These are phyloP conservation scores for Sebastes iracundus DNA, from an alignment of 2,797 vertebrate species.

Conservation along the genomic window DNA sequence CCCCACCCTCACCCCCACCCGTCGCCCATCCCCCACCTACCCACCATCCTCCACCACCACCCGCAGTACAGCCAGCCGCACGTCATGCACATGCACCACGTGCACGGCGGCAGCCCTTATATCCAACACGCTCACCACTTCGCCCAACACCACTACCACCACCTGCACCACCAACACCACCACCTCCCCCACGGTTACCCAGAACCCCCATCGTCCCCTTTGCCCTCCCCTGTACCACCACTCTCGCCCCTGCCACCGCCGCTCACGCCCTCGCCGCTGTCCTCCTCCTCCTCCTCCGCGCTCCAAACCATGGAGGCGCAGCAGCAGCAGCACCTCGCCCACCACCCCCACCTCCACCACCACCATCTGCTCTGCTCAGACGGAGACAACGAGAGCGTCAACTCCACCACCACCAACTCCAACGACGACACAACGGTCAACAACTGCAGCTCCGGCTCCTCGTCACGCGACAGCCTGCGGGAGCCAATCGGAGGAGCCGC, in stretches of 20 bases:
- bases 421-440: slow-evolving; percentile 89
- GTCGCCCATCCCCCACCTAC: slow-evolving; percentile 65
- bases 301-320: slow-evolving; percentile 81
- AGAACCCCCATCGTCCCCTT: slow-evolving; percentile 78
- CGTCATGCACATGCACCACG: slow-evolving; percentile 77
- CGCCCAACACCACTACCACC: slow-evolving; percentile 78
- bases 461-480: slow-evolving; percentile 90
- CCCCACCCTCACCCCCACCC: slow-evolving; percentile 57
- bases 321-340: slow-evolving; percentile 76
- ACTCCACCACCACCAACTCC: slow-evolving; percentile 95
- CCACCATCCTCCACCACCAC: slow-evolving; percentile 78
- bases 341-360: slow-evolving; percentile 65
- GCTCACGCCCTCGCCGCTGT: slow-evolving; percentile 75
- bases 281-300: slow-evolving; percentile 74
- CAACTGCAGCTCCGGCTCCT: slow-evolving; percentile 95
- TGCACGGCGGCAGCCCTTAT: slow-evolving; percentile 63
- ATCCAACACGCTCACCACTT: slow-evolving; percentile 73
- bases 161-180: slow-evolving; percentile 75
- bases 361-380: slow-evolving; percentile 85
- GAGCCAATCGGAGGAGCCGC: slow-evolving; percentile 75
- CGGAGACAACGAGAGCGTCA: slow-evolving; percentile 93
- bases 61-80: slow-evolving; percentile 69
- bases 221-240: slow-evolving; percentile 74
- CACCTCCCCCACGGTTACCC: slow-evolving; percentile 67
- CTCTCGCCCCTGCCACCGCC: slow-evolving; percentile 74